Evolutionary conservation across 2,113 vertebrate genomes (phyloP), one percentile per base, ranked within the genome.

Genomic region (Choloepus hoffmanni): DNA sequence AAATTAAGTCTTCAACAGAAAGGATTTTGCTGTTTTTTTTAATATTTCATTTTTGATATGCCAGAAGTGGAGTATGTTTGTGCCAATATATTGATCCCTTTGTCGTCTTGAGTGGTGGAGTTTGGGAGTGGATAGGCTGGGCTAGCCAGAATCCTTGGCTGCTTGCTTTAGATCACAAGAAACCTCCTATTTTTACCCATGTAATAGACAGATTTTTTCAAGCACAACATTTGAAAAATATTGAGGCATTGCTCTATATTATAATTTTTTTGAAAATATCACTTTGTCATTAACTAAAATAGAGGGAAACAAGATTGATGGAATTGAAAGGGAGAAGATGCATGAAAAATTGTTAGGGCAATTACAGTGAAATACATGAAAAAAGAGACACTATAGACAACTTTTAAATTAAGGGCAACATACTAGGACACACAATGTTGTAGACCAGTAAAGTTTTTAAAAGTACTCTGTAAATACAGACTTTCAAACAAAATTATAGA

Each of bases 111-210:
- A 24, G 1, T 45, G 7, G 18, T 21, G 19, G 55, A 21, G 18
- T 13, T 2, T 77, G 1, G 16, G 4, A 43, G 19, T 50, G 48
- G 48, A 11, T 50, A 2, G 1, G 7, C 45, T 67, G n/a, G 16
- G 3, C 7, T 67, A 13, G 16, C 14, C 7, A 26, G 21, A 19
- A 2, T 2, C 2, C 16, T 74, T 2, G n/a, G 9, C 5, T 28
- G 14, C 0, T 12, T 18, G 3, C 16, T 81, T 90, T 15, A n/a
- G 1, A 19, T 55, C 9, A 62, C 0, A 70, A 55, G 26, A n/a
- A 83, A 70, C 1, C 4, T 73, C 19, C 24, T 30, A 3, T 21
- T 58, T 68, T 60, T 78, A 26, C 2, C 58, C 7, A 26, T 23
- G 2, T 33, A 1, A 23, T 43, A 3, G 11, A 70, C 3, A 63